Base-by-base conservation (phyloP, 2,888 invertebrate species). In the Muschampia plurimacula region DNA sequence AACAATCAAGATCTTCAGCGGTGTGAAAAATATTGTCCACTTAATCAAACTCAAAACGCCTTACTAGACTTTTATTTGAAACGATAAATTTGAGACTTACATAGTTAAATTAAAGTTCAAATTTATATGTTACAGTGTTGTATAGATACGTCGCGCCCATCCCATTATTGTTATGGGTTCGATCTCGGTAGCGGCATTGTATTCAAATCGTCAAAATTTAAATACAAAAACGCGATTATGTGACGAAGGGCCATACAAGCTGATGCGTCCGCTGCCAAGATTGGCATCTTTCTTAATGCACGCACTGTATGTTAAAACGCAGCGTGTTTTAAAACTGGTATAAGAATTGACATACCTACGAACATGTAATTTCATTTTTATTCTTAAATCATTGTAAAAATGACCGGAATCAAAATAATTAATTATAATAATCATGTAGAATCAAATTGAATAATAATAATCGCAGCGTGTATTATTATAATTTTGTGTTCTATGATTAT, bases 141-240 rank as follows among this genome's bases (percentile, higher is more conserved):
- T 59, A 71, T 66, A 63, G 62, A 67, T 28, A 32, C 52, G 82
- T 83, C 83, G 88, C 87, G 90, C 92, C 93, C 90, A 89, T 83
- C 86, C 85, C 85, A 91, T 91, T 88, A 87, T 83, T 78, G 84
- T 83, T 80, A 77, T 77, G 77, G 81, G 84, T 86, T 87, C 83
- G 86, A 89, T 90, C 88, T 87, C 89, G 79, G 93, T 91, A 90
- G 93, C 92, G 78, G 84, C 89, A 93, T 94, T 94, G 93, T 94
- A 94, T 94, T 93, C 92, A 94, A 94, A 94, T 93, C 81, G 83
- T 84, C 80, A 79, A 84, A 86, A 94, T 94, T 94, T 94, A 90
- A 94, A 94, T 94, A 94, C 92, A 93, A 93, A 90, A 89, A 87
- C 88, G 88, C 92, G 93, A 93, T 93, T 93, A 93, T 91, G 90